Evolutionary conservation across 2,113 vertebrate genomes (phyloP), one percentile per base, ranked within the genome.

Genomic region (Emydura subglobosa): DNA sequence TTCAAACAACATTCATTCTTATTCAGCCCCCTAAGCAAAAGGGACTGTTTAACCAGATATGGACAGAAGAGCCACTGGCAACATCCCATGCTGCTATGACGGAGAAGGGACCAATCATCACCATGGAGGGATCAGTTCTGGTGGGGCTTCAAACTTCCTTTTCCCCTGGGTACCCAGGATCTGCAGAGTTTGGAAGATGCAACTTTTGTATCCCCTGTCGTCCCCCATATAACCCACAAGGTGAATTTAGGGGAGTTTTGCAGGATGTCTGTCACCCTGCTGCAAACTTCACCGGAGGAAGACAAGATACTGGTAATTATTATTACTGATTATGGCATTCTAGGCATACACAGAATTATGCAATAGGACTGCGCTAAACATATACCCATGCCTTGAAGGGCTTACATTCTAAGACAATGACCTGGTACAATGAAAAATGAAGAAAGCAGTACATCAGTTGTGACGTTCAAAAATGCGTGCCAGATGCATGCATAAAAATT

Each of bases 1-100:
- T 93, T 65, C 81, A 94, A 80, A 91, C 87, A 93, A 96, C 39
- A 39, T 74, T 74, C 39, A 42, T 17, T 74, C n/a, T 74, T 22
- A 22, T 22, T 39, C 34, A 39, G 17, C n/a, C 21, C 68, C 39
- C 16, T 39, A 42, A 74, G 34, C 39, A 39, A 74, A 74, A 74
- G 17, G 10, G 16, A 22, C 68, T n/a, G 19, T 74, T 74, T 74
- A 24, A 74, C 68, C 39, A 74, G 68, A 22, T 74, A 39, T 42
- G n/a, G 19, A 24, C 39, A 74, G 17, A 22, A 10, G n/a, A 74
- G 42, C 68, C n/a, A 74, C 68, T 74, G n/a, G 34, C 34, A 74
- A 74, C 68, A 22, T 39, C 39, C 21, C n/a, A 74, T 11, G n/a
- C 17, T 74, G n/a, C n/a, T n/a, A 74, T 39, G 68, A 74, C 42